These are phyloP conservation scores for Phyllostomus hastatus DNA, from an alignment of 2,113 vertebrate species.

Conservation along the genomic window DNA sequence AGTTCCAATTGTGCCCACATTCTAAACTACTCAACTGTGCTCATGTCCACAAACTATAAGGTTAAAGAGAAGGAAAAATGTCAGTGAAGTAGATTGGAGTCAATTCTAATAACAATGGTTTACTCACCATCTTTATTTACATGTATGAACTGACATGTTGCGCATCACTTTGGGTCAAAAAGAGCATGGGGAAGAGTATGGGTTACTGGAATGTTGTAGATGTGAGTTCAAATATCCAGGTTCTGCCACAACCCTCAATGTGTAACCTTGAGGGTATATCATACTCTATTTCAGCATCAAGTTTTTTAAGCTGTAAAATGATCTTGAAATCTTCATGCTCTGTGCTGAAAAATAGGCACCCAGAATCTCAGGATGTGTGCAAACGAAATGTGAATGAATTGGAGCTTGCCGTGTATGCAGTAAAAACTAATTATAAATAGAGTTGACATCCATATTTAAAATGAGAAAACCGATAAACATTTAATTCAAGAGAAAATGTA, in stretches of 20 bases:
- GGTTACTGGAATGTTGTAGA: background rate
- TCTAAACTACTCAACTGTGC: background rate
- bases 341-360: background rate
- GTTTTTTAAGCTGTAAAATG: background rate
- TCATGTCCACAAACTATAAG: background rate
- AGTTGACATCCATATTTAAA: background rate
- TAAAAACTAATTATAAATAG: background rate
- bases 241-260: background rate
- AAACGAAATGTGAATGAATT: background rate
- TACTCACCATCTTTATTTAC: background rate
- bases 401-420: background rate
- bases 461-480: background rate
- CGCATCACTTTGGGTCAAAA: background rate
- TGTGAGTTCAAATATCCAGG: background rate
- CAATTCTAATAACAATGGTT: constrained; percentile 38
- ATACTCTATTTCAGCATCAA: background rate
- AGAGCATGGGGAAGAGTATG: background rate
- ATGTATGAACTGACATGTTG: background rate
- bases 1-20: background rate
- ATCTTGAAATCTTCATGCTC: background rate
- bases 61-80: constrained; percentile 2
- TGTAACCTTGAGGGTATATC: background rate
- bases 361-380: background rate
- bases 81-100: background rate
- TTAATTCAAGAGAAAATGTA: background rate